Conservation (phyloP, 2,888 invertebrate genomes). For the Plutella xylostella region DNA sequence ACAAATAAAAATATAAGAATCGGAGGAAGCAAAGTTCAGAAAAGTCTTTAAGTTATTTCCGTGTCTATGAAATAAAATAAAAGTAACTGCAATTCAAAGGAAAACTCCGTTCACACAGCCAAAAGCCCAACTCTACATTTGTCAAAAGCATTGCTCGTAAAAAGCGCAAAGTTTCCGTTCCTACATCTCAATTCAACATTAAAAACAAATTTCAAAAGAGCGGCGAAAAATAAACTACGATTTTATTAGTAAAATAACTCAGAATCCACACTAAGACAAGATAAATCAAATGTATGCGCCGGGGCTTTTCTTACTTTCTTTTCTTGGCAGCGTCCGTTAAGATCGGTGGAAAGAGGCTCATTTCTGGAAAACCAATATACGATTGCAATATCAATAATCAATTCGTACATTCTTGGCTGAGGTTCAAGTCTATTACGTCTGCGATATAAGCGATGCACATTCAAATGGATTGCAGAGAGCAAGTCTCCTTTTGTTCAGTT, state of each 20-base stretch:
- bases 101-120: no score
- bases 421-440: constrained; percentile 62
- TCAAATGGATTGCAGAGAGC: constrained; percentile 41
- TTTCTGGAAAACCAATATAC: constrained; percentile 53
- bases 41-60: no score
- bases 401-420: constrained; percentile 65
- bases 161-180: constrained; percentile 22
- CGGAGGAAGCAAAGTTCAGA: no score
- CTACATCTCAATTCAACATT: constrained; percentile 13
- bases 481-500: constrained; percentile 31
- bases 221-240: not conserved
- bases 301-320: constrained; percentile 8
- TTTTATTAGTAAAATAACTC: constrained; percentile 11
- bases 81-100: no score
- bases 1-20: no score
- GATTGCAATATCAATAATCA: constrained; percentile 68
- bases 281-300: constrained; percentile 16
- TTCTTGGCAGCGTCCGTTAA: constrained; percentile 15
- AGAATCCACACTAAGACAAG: constrained; percentile 9
- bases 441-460: constrained; percentile 31
- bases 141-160: constrained; percentile 20
- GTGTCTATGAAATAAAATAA: no score
- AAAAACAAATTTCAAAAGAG: constrained; percentile 3
- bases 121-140: no score
- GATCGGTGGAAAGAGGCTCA: constrained; percentile 22